Conservation (phyloP, 2,888 invertebrate species). For the Calliopum simillimum region DNA sequence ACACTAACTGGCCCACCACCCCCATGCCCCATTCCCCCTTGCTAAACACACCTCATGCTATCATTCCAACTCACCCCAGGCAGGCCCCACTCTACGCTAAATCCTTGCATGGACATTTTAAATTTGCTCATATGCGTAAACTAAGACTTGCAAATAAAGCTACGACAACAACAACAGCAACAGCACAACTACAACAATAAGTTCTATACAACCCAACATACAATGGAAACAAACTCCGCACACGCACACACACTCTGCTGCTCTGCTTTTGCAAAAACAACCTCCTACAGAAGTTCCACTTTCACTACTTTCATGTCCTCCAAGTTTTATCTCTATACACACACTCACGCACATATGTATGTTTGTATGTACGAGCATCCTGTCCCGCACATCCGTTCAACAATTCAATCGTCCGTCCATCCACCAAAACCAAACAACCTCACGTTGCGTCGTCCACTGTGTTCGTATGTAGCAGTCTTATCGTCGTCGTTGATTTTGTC, state of each 20-base stretch:
- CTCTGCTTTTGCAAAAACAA: neutral
- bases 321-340: too few relatives aligned
- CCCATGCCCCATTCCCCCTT: neutral
- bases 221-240: constrained; percentile 17
- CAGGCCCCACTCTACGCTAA: neutral
- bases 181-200: constrained; percentile 20
- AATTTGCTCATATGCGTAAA: constrained; percentile 20
- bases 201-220: constrained; percentile 14
- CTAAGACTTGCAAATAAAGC: constrained; percentile 16
- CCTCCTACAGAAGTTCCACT: neutral
- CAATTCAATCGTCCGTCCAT: neutral
- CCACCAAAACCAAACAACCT: neutral
- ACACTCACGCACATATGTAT: too few relatives aligned
- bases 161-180: constrained; percentile 6
- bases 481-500: neutral
- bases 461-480: neutral
- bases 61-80: neutral
- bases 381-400: constrained; percentile 14
- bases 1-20: neutral
- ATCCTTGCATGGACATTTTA: constrained; percentile 18
- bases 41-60: neutral
- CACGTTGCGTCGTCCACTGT: neutral
- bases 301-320: too few relatives aligned
- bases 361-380: too few relatives aligned
- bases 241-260: constrained; percentile 15